A percentile compares a stretch with the other conserved stretches of the same genome.
These are phyloP conservation scores for Chironomus tepperi DNA, from an alignment of 1,140 invertebrate species.

Conservation along the genomic window DNA sequence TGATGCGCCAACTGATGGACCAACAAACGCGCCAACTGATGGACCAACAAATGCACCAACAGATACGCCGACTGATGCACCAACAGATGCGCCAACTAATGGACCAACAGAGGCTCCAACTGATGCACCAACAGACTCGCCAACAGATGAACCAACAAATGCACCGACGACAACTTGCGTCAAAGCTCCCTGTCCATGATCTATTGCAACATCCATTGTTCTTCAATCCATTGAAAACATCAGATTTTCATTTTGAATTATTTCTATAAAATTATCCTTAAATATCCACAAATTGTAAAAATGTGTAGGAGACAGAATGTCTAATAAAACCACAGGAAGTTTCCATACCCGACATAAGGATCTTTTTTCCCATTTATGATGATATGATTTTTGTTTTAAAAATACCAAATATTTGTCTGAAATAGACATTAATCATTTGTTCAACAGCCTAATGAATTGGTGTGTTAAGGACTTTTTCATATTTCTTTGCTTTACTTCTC, in stretches of 20 bases:
- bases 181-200: background rate
- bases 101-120: background rate
- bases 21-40: background rate
- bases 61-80: background rate
- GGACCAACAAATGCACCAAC: background rate
- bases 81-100: background rate
- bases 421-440: background rate
- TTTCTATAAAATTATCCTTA: background rate
- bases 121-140: background rate
- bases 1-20: background rate
- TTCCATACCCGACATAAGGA: background rate
- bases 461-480: background rate
- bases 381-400: background rate
- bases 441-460: background rate
- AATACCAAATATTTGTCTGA: constrained; percentile 4
- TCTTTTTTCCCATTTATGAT: background rate
- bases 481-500: background rate
- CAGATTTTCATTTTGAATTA: background rate
- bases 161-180: background rate
- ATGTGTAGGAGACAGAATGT: background rate
- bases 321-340: background rate
- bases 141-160: background rate
- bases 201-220: too few species aligned
- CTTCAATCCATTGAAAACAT: too few species aligned
- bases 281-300: background rate